Percentiles rank a stretch among this genome's conserved stretches.
These are phyloP conservation scores for Cantharis rufa DNA, from an alignment of 2,888 invertebrate genomes.

Conservation along the genomic window DNA sequence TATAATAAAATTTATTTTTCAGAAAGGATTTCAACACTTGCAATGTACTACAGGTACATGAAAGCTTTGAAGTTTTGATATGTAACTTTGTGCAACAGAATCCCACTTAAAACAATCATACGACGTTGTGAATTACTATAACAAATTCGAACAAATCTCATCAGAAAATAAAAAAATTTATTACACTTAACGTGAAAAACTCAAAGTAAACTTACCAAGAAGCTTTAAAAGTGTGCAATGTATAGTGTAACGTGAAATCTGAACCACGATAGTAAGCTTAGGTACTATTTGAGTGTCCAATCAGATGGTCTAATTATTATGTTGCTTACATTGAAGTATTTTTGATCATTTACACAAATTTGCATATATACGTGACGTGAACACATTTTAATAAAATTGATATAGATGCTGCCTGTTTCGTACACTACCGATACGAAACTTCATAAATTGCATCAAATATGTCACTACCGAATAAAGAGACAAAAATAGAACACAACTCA, in stretches of 20 bases:
- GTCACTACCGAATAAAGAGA: neutral
- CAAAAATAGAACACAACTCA: neutral
- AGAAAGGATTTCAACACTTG: neutral
- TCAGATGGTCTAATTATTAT: too few relatives aligned
- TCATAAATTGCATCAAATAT: neutral
- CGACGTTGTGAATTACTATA: too few relatives aligned
- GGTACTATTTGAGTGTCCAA: too few relatives aligned
- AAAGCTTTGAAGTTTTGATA: neutral
- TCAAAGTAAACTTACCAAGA: too few relatives aligned
- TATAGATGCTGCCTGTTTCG: neutral
- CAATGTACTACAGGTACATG: neutral
- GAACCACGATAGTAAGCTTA: neutral
- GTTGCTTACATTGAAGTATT: neutral
- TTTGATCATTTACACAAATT: neutral
- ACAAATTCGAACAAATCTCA: too few relatives aligned
- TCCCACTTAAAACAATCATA: too few relatives aligned
- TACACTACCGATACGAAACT: neutral
- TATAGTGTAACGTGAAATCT: neutral
- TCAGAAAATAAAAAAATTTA: too few relatives aligned
- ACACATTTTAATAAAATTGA: neutral
- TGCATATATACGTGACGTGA: neutral
- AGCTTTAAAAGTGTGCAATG: too few relatives aligned
- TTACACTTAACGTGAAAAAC: too few relatives aligned
- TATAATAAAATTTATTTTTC: neutral
- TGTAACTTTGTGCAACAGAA: too few relatives aligned